phyloP scores from a whole-genome alignment of 2,888 invertebrate species.

The Synergus itoensis region DNA sequence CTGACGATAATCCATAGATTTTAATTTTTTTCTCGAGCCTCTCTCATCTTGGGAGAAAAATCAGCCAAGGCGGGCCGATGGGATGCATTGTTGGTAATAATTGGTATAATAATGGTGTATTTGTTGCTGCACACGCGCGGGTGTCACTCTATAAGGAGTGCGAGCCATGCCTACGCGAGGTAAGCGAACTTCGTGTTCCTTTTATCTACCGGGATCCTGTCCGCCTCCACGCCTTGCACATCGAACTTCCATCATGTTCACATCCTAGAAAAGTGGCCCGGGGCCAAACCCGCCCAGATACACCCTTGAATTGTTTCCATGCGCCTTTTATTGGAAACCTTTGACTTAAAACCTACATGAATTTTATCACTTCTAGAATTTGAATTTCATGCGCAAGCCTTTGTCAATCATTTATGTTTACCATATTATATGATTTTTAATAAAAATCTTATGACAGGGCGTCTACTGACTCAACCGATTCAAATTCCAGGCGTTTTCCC shows the following conservation, averaged over 20 bases:
- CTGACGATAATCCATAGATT: constrained; percentile 50
- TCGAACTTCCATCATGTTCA: constrained; percentile 24
- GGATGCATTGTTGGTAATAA: constrained; percentile 52
- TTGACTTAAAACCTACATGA: neutral
- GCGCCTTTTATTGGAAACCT: neutral
- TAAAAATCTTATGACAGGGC: too few relatives aligned
- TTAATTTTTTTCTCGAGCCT: constrained; percentile 50
- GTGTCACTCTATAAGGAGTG: constrained; percentile 69
- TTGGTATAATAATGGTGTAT: constrained; percentile 62
- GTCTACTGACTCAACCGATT: too few relatives aligned
- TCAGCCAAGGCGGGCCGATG: constrained; percentile 21
- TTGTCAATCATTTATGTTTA: too few relatives aligned
- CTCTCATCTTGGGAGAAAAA: constrained; percentile 33
- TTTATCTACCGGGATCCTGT: constrained; percentile 60
- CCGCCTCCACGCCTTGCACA: constrained; percentile 64
- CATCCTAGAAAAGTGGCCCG: constrained; percentile 12
- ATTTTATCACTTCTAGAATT: neutral
- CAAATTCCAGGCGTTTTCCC: too few relatives aligned
- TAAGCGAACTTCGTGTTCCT: constrained; percentile 50
- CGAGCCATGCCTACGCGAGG: constrained; percentile 57
- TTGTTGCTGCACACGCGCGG: constrained; percentile 55
- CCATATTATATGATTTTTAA: too few relatives aligned
- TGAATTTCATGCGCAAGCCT: too few relatives aligned
- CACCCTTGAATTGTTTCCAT: constrained; percentile 28
- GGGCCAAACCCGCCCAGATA: constrained; percentile 9